Evolutionary conservation across 1,140 invertebrate genomes (phyloP).

Genomic region (Microplitis demolitor): DNA sequence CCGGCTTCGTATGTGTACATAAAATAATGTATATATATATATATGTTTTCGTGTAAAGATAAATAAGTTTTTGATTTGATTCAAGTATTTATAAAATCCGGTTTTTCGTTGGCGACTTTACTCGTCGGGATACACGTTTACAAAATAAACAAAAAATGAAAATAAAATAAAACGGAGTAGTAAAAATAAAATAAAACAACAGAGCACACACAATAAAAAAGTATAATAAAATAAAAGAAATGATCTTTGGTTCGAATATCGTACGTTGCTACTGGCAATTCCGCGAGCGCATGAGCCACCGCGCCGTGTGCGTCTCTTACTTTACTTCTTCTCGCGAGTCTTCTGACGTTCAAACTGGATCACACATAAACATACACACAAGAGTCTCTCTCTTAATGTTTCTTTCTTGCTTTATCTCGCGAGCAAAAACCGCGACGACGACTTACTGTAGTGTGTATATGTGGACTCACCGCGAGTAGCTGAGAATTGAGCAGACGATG

Average conservation of each 20-base stretch:
- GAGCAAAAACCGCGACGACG: no score
- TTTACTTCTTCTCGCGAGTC: constrained; percentile 4
- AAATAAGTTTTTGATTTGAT: no score
- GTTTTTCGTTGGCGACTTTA: not conserved
- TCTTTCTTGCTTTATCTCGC: not conserved
- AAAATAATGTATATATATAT: no score
- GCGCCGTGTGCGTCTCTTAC: constrained; percentile 5
- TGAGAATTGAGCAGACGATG: not conserved
- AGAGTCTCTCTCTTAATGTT: not conserved
- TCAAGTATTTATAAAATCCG: not conserved
- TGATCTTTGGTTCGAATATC: not conserved
- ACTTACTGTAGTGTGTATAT: no score
- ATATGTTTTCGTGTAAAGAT: no score
- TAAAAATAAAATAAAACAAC: not conserved
- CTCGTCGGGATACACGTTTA: not conserved
- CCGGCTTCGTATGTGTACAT: not conserved
- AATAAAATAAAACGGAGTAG: constrained; percentile 3
- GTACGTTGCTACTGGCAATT: constrained; percentile 12
- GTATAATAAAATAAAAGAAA: not conserved
- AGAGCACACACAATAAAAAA: not conserved
- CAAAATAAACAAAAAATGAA: not conserved
- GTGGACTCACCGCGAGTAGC: no score
- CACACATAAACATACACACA: not conserved
- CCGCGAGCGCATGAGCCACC: constrained; percentile 16
- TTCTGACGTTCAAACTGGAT: constrained; percentile 21